A percentile compares a stretch with the other conserved stretches of the same genome.
These are phyloP conservation scores for Lanius ludovicianus DNA, from an alignment of 2,113 vertebrate species.

Conservation along the genomic window DNA sequence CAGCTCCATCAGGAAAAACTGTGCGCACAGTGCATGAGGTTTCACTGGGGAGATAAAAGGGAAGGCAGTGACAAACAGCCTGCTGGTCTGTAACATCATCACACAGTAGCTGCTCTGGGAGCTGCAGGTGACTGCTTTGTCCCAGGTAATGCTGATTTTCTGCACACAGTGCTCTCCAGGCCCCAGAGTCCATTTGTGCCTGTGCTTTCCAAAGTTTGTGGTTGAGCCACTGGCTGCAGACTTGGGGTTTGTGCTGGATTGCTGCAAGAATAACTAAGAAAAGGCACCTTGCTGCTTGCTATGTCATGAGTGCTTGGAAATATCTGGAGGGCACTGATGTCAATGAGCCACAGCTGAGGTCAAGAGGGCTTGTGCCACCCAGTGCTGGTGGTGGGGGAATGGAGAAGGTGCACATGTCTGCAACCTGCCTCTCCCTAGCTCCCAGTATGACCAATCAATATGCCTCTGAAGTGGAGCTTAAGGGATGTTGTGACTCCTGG, in stretches of 20 bases:
- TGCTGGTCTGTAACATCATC: neutral
- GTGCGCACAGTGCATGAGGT: rapidly evolving
- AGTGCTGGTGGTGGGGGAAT: rapidly evolving
- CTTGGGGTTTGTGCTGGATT: rapidly evolving
- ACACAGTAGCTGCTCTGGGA: neutral
- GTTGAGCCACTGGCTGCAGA: neutral
- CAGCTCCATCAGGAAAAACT: neutral
- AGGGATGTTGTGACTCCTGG: neutral
- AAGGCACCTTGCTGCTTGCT: neutral
- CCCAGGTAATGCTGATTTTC: neutral
- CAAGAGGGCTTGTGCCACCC: neutral
- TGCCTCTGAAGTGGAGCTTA: neutral
- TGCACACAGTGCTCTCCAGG: neutral
- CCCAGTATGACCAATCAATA: neutral
- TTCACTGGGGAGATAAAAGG: neutral
- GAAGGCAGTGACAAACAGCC: neutral
- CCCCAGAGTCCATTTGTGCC: rapidly evolving
- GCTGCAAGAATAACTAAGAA: neutral
- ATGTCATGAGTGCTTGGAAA: neutral
- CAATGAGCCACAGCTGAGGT: no score
- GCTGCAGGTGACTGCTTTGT: neutral
- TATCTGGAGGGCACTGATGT: neutral
- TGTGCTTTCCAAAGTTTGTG: rapidly evolving
- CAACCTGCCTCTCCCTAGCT: neutral
- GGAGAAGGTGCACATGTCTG: neutral